phyloP scores from a whole-genome alignment of 2,888 invertebrate genomes.

The Caenorhabditis plicata region DNA sequence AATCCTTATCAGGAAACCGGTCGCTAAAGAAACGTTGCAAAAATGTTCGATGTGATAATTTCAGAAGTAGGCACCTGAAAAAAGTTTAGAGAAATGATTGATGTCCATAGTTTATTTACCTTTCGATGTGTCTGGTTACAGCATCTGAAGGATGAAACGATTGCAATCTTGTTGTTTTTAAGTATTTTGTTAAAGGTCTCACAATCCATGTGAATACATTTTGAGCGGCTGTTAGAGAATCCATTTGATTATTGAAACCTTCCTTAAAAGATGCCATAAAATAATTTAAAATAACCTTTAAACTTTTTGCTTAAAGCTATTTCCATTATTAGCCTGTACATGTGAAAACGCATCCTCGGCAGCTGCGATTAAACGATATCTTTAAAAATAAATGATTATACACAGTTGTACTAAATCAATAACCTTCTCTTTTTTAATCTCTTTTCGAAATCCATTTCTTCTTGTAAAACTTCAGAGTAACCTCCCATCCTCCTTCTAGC shows the following conservation, averaged over 20 bases:
- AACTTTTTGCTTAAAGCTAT: background rate
- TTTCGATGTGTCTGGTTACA: slow-evolving; percentile 44
- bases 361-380: slow-evolving; percentile 85
- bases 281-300: background rate
- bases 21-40: slow-evolving; percentile 82
- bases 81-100: background rate
- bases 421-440: slow-evolving; percentile 54
- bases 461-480: slow-evolving; percentile 89
- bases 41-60: slow-evolving; percentile 90
- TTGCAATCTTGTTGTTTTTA: slow-evolving; percentile 90
- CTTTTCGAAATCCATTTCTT: slow-evolving; percentile 79
- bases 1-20: slow-evolving; percentile 40
- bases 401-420: slow-evolving; percentile 74
- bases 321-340: too few species aligned
- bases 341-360: slow-evolving; percentile 98
- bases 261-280: slow-evolving; percentile 8
- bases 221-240: slow-evolving; percentile 92
- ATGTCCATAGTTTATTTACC: slow-evolving; percentile 17
- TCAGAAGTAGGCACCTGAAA: slow-evolving; percentile 82
- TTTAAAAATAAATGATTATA: slow-evolving; percentile 69
- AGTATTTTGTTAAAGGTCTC: slow-evolving; percentile 89
- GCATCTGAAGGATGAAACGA: slow-evolving; percentile 89
- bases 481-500: slow-evolving; percentile 81
- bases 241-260: slow-evolving; percentile 79
- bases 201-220: slow-evolving; percentile 96